Percentiles rank a stretch among this genome's conserved stretches.
Conservation (phyloP, 2,113 vertebrate species). For the Macrotus californicus region DNA sequence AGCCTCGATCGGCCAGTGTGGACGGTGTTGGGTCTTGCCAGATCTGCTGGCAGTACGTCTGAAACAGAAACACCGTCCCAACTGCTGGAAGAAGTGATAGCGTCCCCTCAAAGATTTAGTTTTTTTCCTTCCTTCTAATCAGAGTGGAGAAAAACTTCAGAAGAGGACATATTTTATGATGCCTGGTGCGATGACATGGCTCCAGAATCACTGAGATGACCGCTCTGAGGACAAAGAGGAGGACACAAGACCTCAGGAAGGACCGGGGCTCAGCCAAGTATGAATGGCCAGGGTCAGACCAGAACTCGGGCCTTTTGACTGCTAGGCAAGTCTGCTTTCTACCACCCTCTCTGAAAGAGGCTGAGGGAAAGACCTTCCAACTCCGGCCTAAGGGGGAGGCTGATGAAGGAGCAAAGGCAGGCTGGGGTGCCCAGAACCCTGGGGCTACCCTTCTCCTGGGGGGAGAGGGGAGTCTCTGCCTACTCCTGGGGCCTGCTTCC, state of each 20-base stretch:
- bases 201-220: not conserved
- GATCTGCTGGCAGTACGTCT: not conserved
- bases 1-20: not conserved
- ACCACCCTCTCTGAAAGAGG: not conserved
- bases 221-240: not conserved
- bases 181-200: not conserved
- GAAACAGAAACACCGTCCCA: slow-evolving; percentile 32
- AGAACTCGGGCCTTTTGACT: not conserved
- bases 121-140: not conserved
- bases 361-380: not conserved
- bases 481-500: not conserved
- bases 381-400: not conserved
- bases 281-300: not conserved
- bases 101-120: not conserved
- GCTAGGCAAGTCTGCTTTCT: not conserved
- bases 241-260: not conserved
- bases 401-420: not conserved
- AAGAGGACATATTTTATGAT: not conserved
- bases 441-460: not conserved
- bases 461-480: not conserved
- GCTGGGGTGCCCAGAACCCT: not conserved
- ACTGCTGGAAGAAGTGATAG: not conserved
- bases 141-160: slow-evolving; percentile 6
- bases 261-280: not conserved
- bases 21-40: not conserved